These are phyloP conservation scores for Apocheima hispidaria DNA, from an alignment of 2,888 invertebrate species.

Conservation along the genomic window DNA sequence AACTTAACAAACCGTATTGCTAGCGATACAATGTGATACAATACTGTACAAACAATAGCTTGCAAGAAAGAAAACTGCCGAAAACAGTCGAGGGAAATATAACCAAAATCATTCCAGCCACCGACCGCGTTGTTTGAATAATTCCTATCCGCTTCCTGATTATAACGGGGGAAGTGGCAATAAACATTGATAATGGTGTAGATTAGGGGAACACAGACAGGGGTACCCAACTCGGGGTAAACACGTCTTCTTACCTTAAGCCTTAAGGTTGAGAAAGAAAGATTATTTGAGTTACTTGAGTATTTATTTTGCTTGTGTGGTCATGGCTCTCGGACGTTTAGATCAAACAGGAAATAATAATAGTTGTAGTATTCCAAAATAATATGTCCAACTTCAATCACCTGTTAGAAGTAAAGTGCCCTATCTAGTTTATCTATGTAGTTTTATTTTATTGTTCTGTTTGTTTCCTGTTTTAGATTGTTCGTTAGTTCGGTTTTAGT, in stretches of 20 bases:
- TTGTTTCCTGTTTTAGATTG: no score
- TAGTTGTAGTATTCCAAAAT: no score
- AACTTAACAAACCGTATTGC: conserved; percentile 1
- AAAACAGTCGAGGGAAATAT: conserved; percentile 8
- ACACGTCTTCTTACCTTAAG: conserved; percentile 21
- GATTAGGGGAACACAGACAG: conserved; percentile 28
- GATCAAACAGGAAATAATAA: no score
- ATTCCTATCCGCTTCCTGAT: conserved; percentile 34
- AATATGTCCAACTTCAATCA: no score
- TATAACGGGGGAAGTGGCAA: conserved; percentile 38
- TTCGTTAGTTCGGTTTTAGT: no score
- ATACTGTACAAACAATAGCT: conserved; percentile 5
- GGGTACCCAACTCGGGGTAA: conserved; percentile 30
- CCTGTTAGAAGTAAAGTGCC: no score
- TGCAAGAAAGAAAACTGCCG: neutral
- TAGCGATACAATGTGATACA: conserved; percentile 1
- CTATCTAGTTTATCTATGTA: no score
- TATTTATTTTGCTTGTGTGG: no score
- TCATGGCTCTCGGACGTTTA: no score
- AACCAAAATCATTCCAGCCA: conserved; percentile 9
- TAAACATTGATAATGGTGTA: conserved; percentile 39
- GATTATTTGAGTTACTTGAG: conserved; percentile 2
- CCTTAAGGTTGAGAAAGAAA: conserved; percentile 2
- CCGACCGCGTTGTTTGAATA: conserved; percentile 25
- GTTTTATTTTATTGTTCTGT: no score